phyloP scores from a whole-genome alignment of 2,113 vertebrate species.

The Carassius gibelio region DNA sequence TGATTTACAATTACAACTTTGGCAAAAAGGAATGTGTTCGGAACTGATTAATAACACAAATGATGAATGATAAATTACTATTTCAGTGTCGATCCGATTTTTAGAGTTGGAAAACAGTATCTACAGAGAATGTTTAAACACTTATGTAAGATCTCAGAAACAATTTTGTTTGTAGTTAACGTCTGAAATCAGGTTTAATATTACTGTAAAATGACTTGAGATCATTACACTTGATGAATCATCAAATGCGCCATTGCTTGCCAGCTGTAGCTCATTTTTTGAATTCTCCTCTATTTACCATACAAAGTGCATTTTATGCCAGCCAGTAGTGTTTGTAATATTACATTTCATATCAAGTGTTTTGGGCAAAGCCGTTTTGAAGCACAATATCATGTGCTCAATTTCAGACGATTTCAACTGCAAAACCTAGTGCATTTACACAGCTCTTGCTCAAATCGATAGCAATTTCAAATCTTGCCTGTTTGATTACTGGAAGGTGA shows the following conservation, averaged over 20 bases:
- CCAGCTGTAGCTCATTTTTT: not conserved
- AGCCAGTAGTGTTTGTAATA: conserved; percentile 1
- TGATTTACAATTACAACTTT: not conserved
- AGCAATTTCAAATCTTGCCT: not conserved
- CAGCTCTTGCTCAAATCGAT: not conserved
- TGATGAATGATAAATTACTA: not conserved
- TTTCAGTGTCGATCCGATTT: not conserved
- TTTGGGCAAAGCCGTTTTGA: not conserved
- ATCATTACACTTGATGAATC: not conserved
- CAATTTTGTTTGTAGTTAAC: not conserved
- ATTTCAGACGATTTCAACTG: too few relatives aligned
- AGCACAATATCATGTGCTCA: not conserved
- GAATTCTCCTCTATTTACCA: not conserved
- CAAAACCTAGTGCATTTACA: not conserved
- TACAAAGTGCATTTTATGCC: not conserved
- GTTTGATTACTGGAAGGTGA: not conserved
- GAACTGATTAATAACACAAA: not conserved
- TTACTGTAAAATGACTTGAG: not conserved
- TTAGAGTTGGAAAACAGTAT: conserved; percentile 5
- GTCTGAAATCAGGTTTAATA: not conserved
- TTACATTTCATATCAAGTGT: not conserved
- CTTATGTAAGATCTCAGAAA: not conserved
- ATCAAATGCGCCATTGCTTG: not conserved
- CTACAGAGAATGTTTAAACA: not conserved
- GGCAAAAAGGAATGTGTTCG: conserved; percentile 6